Conservation (phyloP, 1,140 invertebrate genomes). For the Xylocopa sonorina region DNA sequence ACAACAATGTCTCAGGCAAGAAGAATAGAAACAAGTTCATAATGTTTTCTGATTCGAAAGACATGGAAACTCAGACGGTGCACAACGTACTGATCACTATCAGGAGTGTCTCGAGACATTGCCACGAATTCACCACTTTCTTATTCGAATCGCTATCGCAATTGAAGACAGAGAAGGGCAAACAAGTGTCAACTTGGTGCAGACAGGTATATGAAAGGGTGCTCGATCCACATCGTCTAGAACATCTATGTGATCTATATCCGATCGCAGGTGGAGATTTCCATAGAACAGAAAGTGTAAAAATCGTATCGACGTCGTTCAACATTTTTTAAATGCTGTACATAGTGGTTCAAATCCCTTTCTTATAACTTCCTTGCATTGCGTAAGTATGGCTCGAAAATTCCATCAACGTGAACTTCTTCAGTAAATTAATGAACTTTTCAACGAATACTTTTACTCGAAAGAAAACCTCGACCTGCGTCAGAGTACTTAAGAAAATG, state of each 20-base stretch:
- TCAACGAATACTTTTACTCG: no score
- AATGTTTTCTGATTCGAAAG: slow-evolving; percentile 10
- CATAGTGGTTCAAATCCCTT: background rate
- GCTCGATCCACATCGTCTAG: slow-evolving; percentile 79
- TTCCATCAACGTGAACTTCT: no score
- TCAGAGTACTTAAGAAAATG: slow-evolving; percentile 28
- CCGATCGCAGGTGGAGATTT: slow-evolving; percentile 62
- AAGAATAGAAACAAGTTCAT: no score
- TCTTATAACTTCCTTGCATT: background rate
- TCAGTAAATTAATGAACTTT: no score
- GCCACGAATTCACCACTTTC: slow-evolving; percentile 67
- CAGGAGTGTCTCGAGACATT: slow-evolving; percentile 66
- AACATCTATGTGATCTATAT: slow-evolving; percentile 75
- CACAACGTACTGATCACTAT: slow-evolving; percentile 45
- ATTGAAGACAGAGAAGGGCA: slow-evolving; percentile 73
- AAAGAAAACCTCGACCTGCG: slow-evolving; percentile 46
- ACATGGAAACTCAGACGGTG: slow-evolving; percentile 43
- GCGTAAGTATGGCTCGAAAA: background rate
- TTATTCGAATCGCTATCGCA: slow-evolving; percentile 59
- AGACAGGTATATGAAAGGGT: slow-evolving; percentile 79
- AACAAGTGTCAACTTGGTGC: slow-evolving; percentile 80
- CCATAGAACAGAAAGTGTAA: background rate
- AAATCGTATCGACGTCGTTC: background rate
- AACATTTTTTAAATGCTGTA: background rate
- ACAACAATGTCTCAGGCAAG: background rate